Percentiles rank a stretch among this genome's conserved stretches.
These are phyloP conservation scores for Sinelater perroti DNA, from an alignment of 2,888 invertebrate species.

Conservation along the genomic window DNA sequence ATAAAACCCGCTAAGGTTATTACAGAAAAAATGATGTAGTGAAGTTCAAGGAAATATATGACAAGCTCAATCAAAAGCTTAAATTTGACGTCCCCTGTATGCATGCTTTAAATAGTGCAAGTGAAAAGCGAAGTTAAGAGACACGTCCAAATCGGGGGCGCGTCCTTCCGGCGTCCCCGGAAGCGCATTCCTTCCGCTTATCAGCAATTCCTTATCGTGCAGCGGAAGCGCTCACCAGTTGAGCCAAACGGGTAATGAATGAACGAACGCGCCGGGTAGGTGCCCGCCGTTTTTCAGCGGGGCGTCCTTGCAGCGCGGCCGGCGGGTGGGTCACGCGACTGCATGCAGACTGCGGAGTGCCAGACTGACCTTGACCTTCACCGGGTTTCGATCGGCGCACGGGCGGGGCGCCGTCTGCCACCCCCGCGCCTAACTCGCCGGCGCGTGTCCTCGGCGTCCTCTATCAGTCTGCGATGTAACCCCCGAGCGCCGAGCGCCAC, in stretches of 20 bases:
- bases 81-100: too few species aligned
- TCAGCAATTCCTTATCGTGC: conserved; percentile 1
- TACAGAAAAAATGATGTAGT: too few species aligned
- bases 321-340: conserved; percentile 37
- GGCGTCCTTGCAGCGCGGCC: conserved; percentile 31
- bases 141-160: too few species aligned
- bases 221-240: conserved; percentile 8
- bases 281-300: too few species aligned
- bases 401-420: conserved; percentile 38
- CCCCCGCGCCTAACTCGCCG: conserved; percentile 35
- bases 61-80: too few species aligned
- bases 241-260: conserved; percentile 18
- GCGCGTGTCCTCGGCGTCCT: conserved; percentile 26
- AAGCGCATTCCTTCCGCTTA: not conserved
- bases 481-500: conserved; percentile 14
- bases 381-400: conserved; percentile 47
- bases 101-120: too few species aligned
- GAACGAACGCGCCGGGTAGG: conserved; percentile 1
- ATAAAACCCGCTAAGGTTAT: too few species aligned
- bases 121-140: too few species aligned
- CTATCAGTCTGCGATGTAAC: conserved; percentile 16
- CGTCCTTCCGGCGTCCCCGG: too few species aligned
- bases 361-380: conserved; percentile 50
- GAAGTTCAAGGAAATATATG: too few species aligned
- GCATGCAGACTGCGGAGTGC: conserved; percentile 44